phyloP scores from a whole-genome alignment of 2,797 vertebrate genomes.

The Anniella stebbinsi region DNA sequence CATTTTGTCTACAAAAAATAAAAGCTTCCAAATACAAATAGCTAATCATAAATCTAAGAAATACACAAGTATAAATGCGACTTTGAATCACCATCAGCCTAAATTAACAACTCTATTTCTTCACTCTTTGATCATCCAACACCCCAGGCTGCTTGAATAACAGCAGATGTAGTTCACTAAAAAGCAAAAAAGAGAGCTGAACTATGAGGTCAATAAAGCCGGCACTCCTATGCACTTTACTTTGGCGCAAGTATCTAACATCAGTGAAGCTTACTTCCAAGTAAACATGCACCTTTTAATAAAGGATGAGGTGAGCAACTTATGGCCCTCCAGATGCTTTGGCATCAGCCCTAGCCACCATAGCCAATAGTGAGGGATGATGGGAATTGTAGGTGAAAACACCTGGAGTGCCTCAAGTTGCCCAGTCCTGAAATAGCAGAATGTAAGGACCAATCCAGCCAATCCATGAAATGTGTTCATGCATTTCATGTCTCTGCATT shows the following conservation, averaged over 20 bases:
- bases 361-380: no score
- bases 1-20: not conserved
- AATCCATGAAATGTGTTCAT: no score
- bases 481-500: no score
- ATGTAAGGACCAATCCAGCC: not conserved
- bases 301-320: not conserved
- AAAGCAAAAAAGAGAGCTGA: not conserved
- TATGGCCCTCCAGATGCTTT: no score
- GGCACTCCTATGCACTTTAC: no score
- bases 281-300: not conserved
- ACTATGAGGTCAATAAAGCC: not conserved
- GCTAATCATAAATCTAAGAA: not conserved
- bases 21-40: not conserved
- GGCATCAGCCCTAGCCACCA: no score
- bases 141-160: not conserved
- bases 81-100: not conserved
- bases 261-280: not conserved
- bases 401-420: no score
- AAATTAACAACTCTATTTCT: not conserved
- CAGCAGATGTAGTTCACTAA: not conserved
- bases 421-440: no score
- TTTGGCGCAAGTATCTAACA: not conserved
- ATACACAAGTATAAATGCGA: no score
- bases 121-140: not conserved
- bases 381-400: no score